A percentile compares a stretch with the other conserved stretches of the same genome.
Evolutionary conservation across 2,797 vertebrate genomes (phyloP).

Genomic region (Takifugu rubripes): DNA sequence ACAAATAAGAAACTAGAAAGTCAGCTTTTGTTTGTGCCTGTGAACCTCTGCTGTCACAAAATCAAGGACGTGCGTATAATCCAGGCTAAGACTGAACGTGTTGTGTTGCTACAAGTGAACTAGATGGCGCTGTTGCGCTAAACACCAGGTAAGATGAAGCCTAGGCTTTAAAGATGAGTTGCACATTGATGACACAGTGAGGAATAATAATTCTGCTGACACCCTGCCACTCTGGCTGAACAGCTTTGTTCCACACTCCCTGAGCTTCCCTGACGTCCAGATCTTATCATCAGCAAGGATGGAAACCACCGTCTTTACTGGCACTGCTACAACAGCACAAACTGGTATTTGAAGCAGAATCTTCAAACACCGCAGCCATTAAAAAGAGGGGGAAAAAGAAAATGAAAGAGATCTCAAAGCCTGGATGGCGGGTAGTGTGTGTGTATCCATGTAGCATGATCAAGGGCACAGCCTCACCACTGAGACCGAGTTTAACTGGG

Average conservation of each 20-base stretch:
- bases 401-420: constrained; percentile 44
- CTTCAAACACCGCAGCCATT: constrained; percentile 18
- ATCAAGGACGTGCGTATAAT: too few relatives aligned
- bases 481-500: constrained; percentile 73
- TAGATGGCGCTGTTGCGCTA: constrained; percentile 81
- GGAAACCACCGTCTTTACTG: background rate
- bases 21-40: background rate
- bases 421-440: constrained; percentile 19
- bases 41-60: background rate
- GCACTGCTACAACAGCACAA: constrained; percentile 1
- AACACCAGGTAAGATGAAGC: constrained; percentile 6
- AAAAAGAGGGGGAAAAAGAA: constrained; percentile 26
- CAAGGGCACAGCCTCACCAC: constrained; percentile 64
- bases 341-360: constrained; percentile 7
- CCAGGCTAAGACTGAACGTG: constrained; percentile 8
- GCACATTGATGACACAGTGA: constrained; percentile 27
- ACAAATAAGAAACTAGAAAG: too few relatives aligned
- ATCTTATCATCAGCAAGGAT: background rate
- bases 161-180: constrained; percentile 18
- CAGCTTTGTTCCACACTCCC: constrained; percentile 28
- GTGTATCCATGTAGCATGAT: constrained; percentile 58
- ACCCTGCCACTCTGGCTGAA: constrained; percentile 38
- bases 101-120: constrained; percentile 29
- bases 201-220: constrained; percentile 49
- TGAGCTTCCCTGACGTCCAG: constrained; percentile 15